Conservation (phyloP, 1,140 invertebrate genomes). For the Yoshiicerus persimilis region DNA sequence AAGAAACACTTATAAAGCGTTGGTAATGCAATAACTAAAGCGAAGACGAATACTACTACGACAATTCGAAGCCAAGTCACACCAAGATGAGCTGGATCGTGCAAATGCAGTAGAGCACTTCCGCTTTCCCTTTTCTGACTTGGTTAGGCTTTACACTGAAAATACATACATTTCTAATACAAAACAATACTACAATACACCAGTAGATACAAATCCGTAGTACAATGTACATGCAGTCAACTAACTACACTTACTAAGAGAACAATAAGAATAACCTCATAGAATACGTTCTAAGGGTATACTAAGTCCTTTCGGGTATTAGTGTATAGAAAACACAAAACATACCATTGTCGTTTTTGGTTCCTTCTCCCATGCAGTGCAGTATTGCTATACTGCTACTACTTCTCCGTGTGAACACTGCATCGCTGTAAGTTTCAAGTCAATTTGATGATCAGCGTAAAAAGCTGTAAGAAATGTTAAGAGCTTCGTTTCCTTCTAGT, state of each 20-base stretch:
- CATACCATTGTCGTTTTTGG: too few species aligned
- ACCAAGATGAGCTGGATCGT: neutral
- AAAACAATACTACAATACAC: too few species aligned
- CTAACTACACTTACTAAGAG: too few species aligned
- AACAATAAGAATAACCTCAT: too few species aligned
- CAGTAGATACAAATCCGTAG: too few species aligned
- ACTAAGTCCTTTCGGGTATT: too few species aligned
- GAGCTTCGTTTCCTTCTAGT: neutral
- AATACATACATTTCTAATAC: neutral
- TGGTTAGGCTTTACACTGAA: neutral
- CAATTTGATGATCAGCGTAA: slow-evolving; percentile 9
- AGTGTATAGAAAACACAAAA: too few species aligned
- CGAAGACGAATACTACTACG: neutral
- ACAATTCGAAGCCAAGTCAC: neutral
- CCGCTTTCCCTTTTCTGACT: neutral
- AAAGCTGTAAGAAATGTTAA: slow-evolving; percentile 6
- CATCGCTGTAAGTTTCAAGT: neutral
- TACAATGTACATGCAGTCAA: too few species aligned
- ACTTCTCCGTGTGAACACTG: too few species aligned
- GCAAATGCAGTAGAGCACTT: neutral
- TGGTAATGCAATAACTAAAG: slow-evolving; percentile 10
- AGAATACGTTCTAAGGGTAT: too few species aligned
- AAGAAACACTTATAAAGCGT: slow-evolving; percentile 8
- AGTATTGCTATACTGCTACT: too few species aligned
- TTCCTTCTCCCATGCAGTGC: too few species aligned